A percentile compares a stretch with the other conserved stretches of the same genome.
These are phyloP conservation scores for Trissolcus brochymenae DNA, from an alignment of 2,888 invertebrate species.

Conservation along the genomic window DNA sequence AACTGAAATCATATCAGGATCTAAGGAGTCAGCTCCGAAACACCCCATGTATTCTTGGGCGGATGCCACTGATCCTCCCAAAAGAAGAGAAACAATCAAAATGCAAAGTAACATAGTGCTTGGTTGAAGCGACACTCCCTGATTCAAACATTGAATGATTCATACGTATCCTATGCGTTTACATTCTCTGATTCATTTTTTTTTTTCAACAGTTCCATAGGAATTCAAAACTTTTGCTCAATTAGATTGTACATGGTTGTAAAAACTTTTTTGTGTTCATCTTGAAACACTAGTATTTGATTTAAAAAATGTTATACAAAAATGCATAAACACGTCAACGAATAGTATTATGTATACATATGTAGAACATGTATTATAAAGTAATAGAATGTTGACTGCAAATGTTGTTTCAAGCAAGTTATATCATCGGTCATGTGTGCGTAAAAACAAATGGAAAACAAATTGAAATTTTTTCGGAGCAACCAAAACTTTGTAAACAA, in stretches of 20 bases:
- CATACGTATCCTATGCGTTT: constrained; percentile 18
- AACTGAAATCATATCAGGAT: constrained; percentile 64
- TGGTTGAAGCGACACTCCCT: constrained; percentile 18
- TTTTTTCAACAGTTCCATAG: not conserved
- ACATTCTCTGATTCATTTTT: not conserved
- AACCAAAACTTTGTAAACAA: constrained; percentile 39
- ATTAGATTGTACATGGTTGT: not conserved
- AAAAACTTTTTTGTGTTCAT: too few species aligned
- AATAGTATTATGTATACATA: too few species aligned
- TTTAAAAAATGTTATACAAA: too few species aligned
- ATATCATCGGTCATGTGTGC: not conserved
- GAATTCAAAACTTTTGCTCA: too few species aligned
- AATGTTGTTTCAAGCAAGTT: too few species aligned
- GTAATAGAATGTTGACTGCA: too few species aligned
- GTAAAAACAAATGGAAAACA: not conserved
- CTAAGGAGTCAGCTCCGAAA: constrained; percentile 61
- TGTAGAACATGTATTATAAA: too few species aligned
- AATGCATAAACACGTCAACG: too few species aligned
- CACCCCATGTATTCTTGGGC: constrained; percentile 66
- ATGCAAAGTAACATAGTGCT: constrained; percentile 22
- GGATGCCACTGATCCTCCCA: constrained; percentile 24
- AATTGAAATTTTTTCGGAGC: constrained; percentile 7
- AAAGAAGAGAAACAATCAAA: constrained; percentile 14
- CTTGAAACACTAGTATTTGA: too few species aligned
- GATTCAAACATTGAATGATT: constrained; percentile 29